Conservation (phyloP, 2,797 vertebrate genomes). For the Molossus alvarezi region DNA sequence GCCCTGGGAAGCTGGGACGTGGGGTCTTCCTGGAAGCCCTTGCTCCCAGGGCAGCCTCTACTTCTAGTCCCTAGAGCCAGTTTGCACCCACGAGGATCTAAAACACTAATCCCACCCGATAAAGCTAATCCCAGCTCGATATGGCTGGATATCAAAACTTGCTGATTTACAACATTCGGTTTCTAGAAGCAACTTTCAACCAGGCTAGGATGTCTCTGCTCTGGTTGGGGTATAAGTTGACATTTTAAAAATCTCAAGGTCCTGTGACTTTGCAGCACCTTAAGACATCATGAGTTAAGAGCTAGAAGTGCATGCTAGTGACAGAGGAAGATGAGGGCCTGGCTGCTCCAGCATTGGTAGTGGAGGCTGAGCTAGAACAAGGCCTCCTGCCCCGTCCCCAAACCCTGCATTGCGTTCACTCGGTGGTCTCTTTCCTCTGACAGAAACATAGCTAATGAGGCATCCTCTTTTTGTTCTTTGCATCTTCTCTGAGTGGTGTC, state of each 20-base stretch:
- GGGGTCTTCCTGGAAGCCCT: background rate
- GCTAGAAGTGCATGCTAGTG: background rate
- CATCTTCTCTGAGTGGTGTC: background rate
- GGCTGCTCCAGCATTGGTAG: background rate
- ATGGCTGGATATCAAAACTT: background rate
- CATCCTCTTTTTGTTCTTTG: background rate
- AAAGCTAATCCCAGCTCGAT: background rate
- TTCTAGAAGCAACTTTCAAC: constrained; percentile 13
- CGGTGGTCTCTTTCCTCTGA: background rate
- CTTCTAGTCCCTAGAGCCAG: background rate
- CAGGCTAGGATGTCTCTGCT: background rate
- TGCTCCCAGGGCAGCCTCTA: background rate
- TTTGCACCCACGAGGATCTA: background rate
- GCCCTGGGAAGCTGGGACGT: background rate
- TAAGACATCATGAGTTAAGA: background rate
- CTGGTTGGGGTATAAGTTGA: background rate
- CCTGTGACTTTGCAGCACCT: background rate
- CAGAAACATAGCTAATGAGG: background rate
- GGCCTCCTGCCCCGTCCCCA: background rate
- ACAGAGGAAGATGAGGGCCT: background rate
- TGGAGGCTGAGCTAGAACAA: background rate
- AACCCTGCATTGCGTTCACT: accelerated
- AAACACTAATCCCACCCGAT: background rate
- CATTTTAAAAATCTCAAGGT: background rate
- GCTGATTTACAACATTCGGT: background rate